Conservation (phyloP, 37 sponge, comb jelly and placozoan genomes). For the Cladorhizidae sp. region DNA sequence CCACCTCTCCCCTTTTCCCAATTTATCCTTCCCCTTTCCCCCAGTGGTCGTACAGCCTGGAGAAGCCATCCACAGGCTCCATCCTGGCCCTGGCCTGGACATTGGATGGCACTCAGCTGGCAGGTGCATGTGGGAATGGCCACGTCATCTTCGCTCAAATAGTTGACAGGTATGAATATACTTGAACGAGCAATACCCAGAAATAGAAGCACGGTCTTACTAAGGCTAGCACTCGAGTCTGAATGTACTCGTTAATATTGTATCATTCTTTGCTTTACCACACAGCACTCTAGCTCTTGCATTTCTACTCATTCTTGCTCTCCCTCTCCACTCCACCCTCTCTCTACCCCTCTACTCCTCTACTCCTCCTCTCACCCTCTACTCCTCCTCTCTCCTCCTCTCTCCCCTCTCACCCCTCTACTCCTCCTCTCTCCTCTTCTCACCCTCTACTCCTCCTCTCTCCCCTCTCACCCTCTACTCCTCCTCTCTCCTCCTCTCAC, state of each 20-base stretch:
- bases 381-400: too few relatives aligned
- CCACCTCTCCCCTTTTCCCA: not conserved
- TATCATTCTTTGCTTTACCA: too few relatives aligned
- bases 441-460: too few relatives aligned
- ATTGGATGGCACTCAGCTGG: slow-evolving; percentile 90
- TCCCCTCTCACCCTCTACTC: too few relatives aligned
- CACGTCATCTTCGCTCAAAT: slow-evolving; percentile 84
- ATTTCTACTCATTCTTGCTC: too few relatives aligned
- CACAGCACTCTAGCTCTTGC: too few relatives aligned
- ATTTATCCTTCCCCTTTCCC: not conserved
- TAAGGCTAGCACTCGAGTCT: not conserved
- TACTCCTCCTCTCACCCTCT: too few relatives aligned
- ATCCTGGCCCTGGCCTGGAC: slow-evolving; percentile 81
- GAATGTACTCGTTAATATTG: not conserved
- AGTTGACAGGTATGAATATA: slow-evolving; percentile 75
- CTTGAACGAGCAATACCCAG: not conserved
- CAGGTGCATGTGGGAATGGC: slow-evolving; percentile 89
- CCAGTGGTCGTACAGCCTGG: slow-evolving; percentile 97
- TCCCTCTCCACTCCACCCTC: too few relatives aligned
- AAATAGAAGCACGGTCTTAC: not conserved
- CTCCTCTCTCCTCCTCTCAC: too few relatives aligned
- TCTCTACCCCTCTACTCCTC: too few relatives aligned
- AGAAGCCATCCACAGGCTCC: slow-evolving; percentile 84
- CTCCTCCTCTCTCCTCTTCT: too few relatives aligned
- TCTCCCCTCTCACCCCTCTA: too few relatives aligned